Base-by-base conservation (phyloP, 2,113 vertebrate species). In the Pampusana beccarii region DNA sequence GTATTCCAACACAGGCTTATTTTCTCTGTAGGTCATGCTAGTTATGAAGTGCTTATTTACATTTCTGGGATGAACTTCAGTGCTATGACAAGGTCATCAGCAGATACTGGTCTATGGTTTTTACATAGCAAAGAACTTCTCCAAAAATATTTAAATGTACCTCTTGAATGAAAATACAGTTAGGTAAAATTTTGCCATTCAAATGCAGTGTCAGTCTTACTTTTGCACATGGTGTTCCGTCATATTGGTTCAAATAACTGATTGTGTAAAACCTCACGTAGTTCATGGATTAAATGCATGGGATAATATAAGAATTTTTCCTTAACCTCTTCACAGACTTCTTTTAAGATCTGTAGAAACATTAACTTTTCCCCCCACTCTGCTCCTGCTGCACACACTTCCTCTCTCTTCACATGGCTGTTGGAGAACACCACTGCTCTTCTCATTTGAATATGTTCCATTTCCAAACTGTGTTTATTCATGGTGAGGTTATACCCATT, bases 381-480 rank as follows among this genome's bases (percentile, higher is more conserved):
- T 66, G 31, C 61, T 88, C 33, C 79, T 51, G 33, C 75, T 84
- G 40, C 65, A 50, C 51, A 66, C 57, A 69, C 36, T 69, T 93
- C 84, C 67, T 94, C 31, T 72, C 83, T 89, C 80, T 86, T 93
- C 62, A 87, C n/a, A 33, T 1, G 4, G 78, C 44, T 0, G 4
- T 57, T 91, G 73, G 88, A 95, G 93, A 95, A 85, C 84, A 83
- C 54, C 50, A 21, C 46, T 87, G 38, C 78, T 83, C 78, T 82
- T 87, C 84, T 96, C 29, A 60, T 77, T 64, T 92, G 82, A 93
- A 92, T 91, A 85, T 95, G 64, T 95, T 93, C 80, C 58, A 86
- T 96, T 92, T 92, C 86, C 77, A 93, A 95, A 87, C 67, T 48
- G 23, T 96, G 84, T 95, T 95, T 96, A 92, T 95, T 97, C 86